Evolutionary conservation across 2,888 invertebrate genomes (phyloP), one percentile per base, ranked within the genome.

Genomic region (Hirtodrosophila cameraria): DNA sequence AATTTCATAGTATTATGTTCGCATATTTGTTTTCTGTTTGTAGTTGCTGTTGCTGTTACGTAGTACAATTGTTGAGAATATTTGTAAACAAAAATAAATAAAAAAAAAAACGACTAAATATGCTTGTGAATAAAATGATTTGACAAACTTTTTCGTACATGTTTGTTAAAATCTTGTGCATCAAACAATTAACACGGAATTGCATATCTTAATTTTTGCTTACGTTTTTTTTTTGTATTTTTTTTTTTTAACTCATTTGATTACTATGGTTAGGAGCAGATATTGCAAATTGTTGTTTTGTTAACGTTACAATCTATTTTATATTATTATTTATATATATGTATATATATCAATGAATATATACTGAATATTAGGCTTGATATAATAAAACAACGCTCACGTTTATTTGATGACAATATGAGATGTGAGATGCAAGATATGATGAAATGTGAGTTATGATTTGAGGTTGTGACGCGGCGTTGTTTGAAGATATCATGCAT

Each of bases 41-140:
- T 43, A 28, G 48, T 9, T 71, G 48, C 8, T 71, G 54, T 54
- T 58, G 48, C 23, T 54, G 23, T 55, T 78, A 82, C 25, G 48
- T 78, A 38, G 49, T 77, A 86, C 86, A 77, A 85, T 85, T 61
- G 31, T 74, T 50, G 46, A 41, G 55, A 52, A 55, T 74, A 61
- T 60, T 64, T 54, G 59, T 72, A 33, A 82, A 78, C 54, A 57
- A 66, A 72, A n/a, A n/a, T n/a, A n/a, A n/a, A 71, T 20, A 2
- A 20, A 69, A 52, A 67, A 27, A 48, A 58, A 48, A 63, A 45
- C n/a, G n/a, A n/a, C 43, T 67, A 43, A 46, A 39, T 18, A 76
- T 49, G 41, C 38, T 48, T 54, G 58, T 52, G 41, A 53, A 48
- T 58, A 33, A 61, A 79, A 45, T 4, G 38, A 39, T 62, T 67